These are phyloP conservation scores for Ganaspis sp. DNA, from an alignment of 1,140 invertebrate species.

Conservation along the genomic window DNA sequence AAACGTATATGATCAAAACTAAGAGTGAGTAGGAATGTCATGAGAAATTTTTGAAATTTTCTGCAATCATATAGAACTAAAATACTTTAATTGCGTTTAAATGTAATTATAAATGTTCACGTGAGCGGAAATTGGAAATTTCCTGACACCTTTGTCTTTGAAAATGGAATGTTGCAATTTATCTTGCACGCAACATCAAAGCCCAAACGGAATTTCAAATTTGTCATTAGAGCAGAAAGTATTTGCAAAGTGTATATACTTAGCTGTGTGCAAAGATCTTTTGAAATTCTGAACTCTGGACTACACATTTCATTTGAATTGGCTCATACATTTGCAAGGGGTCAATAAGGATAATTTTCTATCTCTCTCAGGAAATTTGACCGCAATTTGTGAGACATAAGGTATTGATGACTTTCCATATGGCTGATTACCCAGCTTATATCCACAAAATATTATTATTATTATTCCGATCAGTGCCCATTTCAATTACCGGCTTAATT, in stretches of 20 bases:
- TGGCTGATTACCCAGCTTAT: neutral
- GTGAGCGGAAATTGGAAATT: no score
- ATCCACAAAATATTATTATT: neutral
- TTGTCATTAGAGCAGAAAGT: neutral
- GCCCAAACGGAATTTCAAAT: constrained; percentile 10
- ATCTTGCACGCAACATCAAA: constrained; percentile 15
- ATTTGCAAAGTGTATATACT: neutral
- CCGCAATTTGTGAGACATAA: constrained; percentile 5
- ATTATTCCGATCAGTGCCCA: neutral
- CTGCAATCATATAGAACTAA: no score
- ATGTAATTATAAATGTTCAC: no score
- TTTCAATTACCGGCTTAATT: neutral
- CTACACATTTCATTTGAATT: constrained; percentile 23
- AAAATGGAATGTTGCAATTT: neutral
- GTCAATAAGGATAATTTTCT: neutral
- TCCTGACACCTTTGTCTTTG: neutral
- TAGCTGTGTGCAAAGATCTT: constrained; percentile 9
- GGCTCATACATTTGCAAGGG: constrained; percentile 22
- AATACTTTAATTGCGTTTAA: no score
- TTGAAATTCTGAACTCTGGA: constrained; percentile 6
- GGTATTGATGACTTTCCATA: constrained; percentile 1
- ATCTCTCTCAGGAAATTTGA: neutral
- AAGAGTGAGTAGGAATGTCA: no score
- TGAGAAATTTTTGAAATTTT: no score
- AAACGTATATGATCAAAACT: no score